Base-by-base conservation (phyloP, 2,113 vertebrate species). In the Scopus umbretta region DNA sequence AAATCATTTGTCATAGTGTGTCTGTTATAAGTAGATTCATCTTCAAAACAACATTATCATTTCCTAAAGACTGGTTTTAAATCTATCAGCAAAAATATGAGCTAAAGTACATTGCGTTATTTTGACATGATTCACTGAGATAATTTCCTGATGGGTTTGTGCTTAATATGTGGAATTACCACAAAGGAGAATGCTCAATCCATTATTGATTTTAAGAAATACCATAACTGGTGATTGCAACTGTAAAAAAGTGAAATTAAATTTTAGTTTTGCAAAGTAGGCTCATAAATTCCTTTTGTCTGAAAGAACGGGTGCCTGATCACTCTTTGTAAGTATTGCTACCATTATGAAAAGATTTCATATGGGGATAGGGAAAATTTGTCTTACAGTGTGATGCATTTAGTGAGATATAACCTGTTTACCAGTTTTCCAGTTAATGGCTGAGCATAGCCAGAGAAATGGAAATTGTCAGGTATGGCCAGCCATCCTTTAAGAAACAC, bases 11-110 rank as follows among this genome's bases (percentile, higher is more conserved):
- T 96, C 96, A 67, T 93, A 21, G 7, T 84, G 68, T 93, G 86
- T 80, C 84, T 96, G 42, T 95, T 97, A 53, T 93, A 97, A 97
- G 97, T 95, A 94, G 93, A 97, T 97, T 97, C 67, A 97, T 98
- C 97, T 97, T 98, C 90, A 56, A 96, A 97, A 95, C 88, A 96
- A 90, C 90, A 83, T 96, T 96, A 97, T 90, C 50, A 84, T 97
- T 96, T 97, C 97, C 96, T 97, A 75, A 96, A 94, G 95, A 95
- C 84, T 96, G 62, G 65, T 92, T 96, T 98, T 95, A 96, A 98
- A 97, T 96, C 95, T 76, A 91, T 97, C 97, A 97, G 52, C 65
- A 82, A 87, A 87, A 94, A 80, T 80, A 92, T 11, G 27, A 95
- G 82, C 56, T 84, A 56, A 92, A 96, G 50, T 45, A 72, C 78